A percentile compares a stretch with the other conserved stretches of the same genome.
These are phyloP conservation scores for Fabriciana adippe DNA, from an alignment of 2,888 invertebrate species.

Conservation along the genomic window DNA sequence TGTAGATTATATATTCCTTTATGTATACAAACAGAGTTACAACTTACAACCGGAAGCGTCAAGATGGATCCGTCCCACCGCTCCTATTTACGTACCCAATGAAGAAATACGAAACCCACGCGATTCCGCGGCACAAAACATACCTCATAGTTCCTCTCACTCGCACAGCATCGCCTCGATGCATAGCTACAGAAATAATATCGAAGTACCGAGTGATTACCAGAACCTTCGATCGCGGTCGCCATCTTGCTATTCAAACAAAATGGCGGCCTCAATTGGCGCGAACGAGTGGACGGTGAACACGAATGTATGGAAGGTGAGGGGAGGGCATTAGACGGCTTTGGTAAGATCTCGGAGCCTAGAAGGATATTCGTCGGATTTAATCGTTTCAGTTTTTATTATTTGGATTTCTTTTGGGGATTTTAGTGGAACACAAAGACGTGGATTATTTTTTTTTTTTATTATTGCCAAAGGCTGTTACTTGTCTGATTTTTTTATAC, in stretches of 20 bases:
- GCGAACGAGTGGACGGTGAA: constrained; percentile 78
- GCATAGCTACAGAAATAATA: constrained; percentile 80
- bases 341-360: constrained; percentile 68
- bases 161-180: constrained; percentile 80
- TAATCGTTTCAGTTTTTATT: neutral
- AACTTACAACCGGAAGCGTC: constrained; percentile 74
- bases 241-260: constrained; percentile 81
- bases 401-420: neutral
- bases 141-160: constrained; percentile 76
- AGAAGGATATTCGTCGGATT: constrained; percentile 2
- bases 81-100: constrained; percentile 76
- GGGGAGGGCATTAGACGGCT: constrained; percentile 73
- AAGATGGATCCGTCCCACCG: constrained; percentile 78
- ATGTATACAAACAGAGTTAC: constrained; percentile 71
- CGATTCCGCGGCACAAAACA: constrained; percentile 69
- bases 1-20: constrained; percentile 48
- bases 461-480: too few relatives aligned
- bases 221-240: constrained; percentile 78
- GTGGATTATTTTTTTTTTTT: neutral
- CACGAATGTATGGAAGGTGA: constrained; percentile 81
- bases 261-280: constrained; percentile 77
- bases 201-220: constrained; percentile 77
- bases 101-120: constrained; percentile 68
- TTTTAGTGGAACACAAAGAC: neutral
- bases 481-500: too few relatives aligned